Conservation (phyloP, 2,888 invertebrate genomes). For the Hemaris fuciformis region DNA sequence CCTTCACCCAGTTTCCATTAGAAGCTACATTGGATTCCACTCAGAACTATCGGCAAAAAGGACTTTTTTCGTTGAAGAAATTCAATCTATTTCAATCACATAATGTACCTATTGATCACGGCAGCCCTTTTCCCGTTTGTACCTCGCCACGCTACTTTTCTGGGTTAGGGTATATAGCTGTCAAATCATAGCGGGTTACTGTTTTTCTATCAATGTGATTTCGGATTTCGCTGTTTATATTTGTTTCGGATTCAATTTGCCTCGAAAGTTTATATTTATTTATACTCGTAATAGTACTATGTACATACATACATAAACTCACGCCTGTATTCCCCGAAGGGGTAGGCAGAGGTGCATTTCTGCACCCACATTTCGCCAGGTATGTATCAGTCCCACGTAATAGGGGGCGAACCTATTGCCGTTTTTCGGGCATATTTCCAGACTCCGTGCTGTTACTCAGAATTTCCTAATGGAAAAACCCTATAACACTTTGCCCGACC, state of each 20-base stretch:
- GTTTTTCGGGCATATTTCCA: too few species aligned
- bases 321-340: too few species aligned
- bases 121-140: slow-evolving; percentile 15
- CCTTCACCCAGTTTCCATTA: slow-evolving; percentile 14
- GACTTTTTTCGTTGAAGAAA: slow-evolving; percentile 16
- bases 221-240: background rate
- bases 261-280: background rate
- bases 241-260: background rate
- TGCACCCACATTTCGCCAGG: too few species aligned
- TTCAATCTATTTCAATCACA: slow-evolving; percentile 27
- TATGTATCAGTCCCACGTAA: too few species aligned
- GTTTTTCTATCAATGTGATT: background rate
- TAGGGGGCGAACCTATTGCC: too few species aligned
- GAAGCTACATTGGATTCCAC: slow-evolving; percentile 16
- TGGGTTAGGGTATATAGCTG: background rate
- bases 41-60: slow-evolving; percentile 17
- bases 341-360: too few species aligned
- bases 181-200: background rate
- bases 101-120: slow-evolving; percentile 23
- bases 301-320: too few species aligned
- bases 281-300: too few species aligned
- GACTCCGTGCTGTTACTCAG: too few species aligned
- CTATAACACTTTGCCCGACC: too few species aligned
- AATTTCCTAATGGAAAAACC: too few species aligned
- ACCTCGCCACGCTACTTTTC: slow-evolving; percentile 12